phyloP scores from a whole-genome alignment of 2,888 invertebrate species.

The Podotricha telesiphe region DNA sequence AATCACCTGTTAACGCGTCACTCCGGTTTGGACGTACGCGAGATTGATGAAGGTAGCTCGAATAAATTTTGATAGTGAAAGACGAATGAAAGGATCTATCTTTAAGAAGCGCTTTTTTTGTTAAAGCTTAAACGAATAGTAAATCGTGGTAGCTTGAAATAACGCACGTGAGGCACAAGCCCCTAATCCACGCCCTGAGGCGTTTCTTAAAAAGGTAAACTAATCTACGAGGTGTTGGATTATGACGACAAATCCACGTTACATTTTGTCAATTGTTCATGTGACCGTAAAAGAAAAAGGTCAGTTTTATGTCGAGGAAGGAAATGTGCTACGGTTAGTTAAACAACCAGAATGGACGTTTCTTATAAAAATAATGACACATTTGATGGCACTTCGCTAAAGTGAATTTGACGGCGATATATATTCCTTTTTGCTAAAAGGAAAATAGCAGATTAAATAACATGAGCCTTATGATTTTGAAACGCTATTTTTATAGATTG shows the following conservation, averaged over 20 bases:
- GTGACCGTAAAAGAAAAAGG: constrained; percentile 66
- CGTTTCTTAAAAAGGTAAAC: constrained; percentile 70
- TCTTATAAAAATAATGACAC: constrained; percentile 64
- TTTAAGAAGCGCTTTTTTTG: constrained; percentile 58
- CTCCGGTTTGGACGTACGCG: constrained; percentile 46
- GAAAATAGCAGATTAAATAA: constrained; percentile 38
- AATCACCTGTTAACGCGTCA: constrained; percentile 50
- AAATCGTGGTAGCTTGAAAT: constrained; percentile 56
- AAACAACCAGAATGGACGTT: constrained; percentile 72
- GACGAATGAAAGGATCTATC: constrained; percentile 47
- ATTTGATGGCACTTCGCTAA: constrained; percentile 54
- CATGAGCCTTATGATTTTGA: constrained; percentile 14
- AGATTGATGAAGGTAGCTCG: constrained; percentile 57
- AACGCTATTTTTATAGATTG: constrained; percentile 10
- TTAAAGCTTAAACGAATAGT: constrained; percentile 59
- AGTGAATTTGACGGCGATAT: constrained; percentile 47
- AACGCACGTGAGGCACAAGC: constrained; percentile 49
- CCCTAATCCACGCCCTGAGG: constrained; percentile 52
- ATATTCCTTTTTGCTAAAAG: constrained; percentile 41
- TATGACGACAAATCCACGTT: constrained; percentile 74
- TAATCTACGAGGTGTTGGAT: constrained; percentile 67
- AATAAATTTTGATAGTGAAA: constrained; percentile 48
- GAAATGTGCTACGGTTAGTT: constrained; percentile 70
- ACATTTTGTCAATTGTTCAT: constrained; percentile 64
- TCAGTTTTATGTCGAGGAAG: constrained; percentile 65